These are phyloP conservation scores for Bombus sibiricus DNA, from an alignment of 1,140 invertebrate genomes.

Conservation along the genomic window DNA sequence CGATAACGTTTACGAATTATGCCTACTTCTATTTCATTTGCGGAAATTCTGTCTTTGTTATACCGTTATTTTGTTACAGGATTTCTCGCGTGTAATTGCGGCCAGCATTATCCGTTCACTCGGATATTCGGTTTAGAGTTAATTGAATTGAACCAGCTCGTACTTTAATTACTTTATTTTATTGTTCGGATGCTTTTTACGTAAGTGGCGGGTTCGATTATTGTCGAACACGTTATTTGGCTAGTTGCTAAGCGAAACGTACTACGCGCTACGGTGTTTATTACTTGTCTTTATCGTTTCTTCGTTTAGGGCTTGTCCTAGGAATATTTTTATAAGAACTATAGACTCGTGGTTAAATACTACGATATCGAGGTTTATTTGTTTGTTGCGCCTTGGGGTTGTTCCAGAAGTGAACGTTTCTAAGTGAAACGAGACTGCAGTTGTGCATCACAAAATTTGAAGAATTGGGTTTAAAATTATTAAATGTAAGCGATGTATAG, in stretches of 20 bases:
- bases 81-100: background rate
- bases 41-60: background rate
- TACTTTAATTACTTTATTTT: background rate
- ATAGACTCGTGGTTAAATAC: no score
- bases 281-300: background rate
- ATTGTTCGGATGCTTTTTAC: background rate
- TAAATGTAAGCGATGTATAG: no score
- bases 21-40: slow-evolving; percentile 15
- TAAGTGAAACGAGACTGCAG: background rate
- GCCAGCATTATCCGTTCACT: background rate
- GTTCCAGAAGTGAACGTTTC: background rate
- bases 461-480: no score
- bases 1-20: slow-evolving; percentile 17
- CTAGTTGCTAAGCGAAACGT: background rate
- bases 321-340: background rate
- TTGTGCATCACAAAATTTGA: no score
- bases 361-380: background rate
- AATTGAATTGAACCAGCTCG: slow-evolving; percentile 8
- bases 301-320: background rate
- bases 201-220: background rate
- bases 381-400: no score
- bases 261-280: background rate
- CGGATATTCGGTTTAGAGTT: background rate
- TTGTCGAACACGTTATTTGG: background rate
- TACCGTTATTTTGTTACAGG: background rate